Base-by-base conservation (phyloP, 2,113 vertebrate species). In the Bombycilla garrulus region DNA sequence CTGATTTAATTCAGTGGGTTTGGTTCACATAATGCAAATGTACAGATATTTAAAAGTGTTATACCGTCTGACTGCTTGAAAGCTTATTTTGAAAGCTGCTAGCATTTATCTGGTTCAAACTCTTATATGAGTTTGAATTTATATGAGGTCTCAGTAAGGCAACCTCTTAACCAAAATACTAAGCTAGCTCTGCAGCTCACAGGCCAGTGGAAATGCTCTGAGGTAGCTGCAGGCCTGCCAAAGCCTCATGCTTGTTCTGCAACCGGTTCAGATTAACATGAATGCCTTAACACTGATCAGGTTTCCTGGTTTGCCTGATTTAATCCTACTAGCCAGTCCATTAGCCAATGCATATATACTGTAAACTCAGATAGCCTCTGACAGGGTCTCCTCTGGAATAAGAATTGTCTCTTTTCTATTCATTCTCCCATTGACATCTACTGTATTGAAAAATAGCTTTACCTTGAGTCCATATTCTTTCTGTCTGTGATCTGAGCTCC, bases 291-390 rank as follows among this genome's bases (percentile, higher is more conserved):
- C 21, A 35, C 11, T 53, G 13, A 5, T 15, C 25, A 16, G 4
- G 5, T 23, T 92, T 23, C 9, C 3, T 58, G 25, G 5, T 72
- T 25, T 69, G 1, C 31, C 35, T 77, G 33, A 38, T 5, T 36
- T 65, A 15, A 61, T 57, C 28, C 36, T 48, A 12, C 50, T 28
- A 53, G 28, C 44, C 24, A 58, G 14, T 7, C 25, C 24, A 29
- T 56, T 36, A 45, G 47, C 15, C 21, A 26, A 28, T 35, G 7
- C 13, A 38, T 54, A 50, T 47, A 15, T 40, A 18, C 35, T 23
- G 13, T 24, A 56, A 60, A 38, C 4, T 80, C 0, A 0, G 24
- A 40, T 15, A 66, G 13, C 16, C 12, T 91, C 38, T 71, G 10
- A n/a, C 38, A 71, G 12, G 2, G 16, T 76, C 13, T 33, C 12